Base-by-base conservation (phyloP, 2,888 invertebrate genomes). In the Lomographa bimaculata region DNA sequence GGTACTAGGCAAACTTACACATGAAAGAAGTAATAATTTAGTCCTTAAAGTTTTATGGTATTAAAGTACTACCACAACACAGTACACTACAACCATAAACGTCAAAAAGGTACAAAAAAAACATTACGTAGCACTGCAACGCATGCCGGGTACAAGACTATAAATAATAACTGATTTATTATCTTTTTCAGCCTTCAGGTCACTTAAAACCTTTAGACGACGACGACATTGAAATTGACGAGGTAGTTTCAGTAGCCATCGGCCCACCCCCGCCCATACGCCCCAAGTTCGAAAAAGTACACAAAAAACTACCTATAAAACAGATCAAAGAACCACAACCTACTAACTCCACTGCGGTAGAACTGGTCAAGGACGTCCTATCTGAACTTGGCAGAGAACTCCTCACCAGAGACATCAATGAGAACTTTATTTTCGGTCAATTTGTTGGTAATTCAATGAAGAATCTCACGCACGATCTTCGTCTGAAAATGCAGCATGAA, bases 401-500 rank as follows among this genome's bases (percentile, higher is more conserved):
- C 5, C 6, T 87, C 4, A 60, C 67, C 0, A 69, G 67, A 19
- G 73, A 83, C 49, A 72, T 85, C 0, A 79, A 67, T n/a, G 87
- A 87, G 51, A 80, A 86, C 17, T 86, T 85, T n/a, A 71, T 85
- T 0, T 87, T 87, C 14, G 87, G 87, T n/a, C 87, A 87, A 46
- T 87, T 80, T 20, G 51, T 87, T 0, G 84, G 84, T 0, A 79
- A 72, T 28, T 46, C 78, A 0, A 84, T 87, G 80, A 82, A 51
- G 36, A 85, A 81, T 46, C 37, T 89, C 1, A 79, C 81, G 2
- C 58, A 51, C 5, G 77, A 79, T 0, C 42, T 71, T 0, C 71
- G 71, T 30, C 8, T 81, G 0, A 71, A 54, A 37, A 79, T 87
- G 77, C 87, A 86, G 28, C 87, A 85, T 48, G 87, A 86, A 2